Evolutionary conservation across 2,113 vertebrate species (phyloP).

Genomic region (Anhinga anhinga): DNA sequence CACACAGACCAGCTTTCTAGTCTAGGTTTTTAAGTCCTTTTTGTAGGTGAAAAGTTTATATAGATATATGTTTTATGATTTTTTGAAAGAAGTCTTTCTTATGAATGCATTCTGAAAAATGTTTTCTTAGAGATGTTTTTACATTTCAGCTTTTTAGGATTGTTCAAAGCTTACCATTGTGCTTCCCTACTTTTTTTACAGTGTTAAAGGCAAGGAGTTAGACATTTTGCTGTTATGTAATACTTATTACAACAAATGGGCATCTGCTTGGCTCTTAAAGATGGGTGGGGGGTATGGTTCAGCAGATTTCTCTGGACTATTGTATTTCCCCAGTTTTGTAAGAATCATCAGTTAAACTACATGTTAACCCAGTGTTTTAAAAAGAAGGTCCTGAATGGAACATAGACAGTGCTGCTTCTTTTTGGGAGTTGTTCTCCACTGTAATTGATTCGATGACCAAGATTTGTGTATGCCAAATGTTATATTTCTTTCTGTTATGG

Average conservation of each 20-base stretch:
- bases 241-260: background rate
- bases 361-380: background rate
- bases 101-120: background rate
- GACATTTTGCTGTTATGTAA: rapidly evolving
- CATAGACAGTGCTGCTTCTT: background rate
- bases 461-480: background rate
- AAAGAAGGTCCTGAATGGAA: background rate
- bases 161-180: background rate
- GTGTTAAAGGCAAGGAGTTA: background rate
- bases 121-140: background rate
- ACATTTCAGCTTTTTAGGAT: background rate
- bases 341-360: background rate
- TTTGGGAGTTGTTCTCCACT: background rate
- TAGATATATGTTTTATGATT: background rate
- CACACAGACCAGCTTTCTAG: background rate
- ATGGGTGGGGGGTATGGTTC: background rate
- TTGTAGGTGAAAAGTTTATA: background rate
- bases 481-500: background rate
- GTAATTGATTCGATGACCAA: background rate
- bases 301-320: background rate
- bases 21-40: background rate
- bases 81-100: background rate
- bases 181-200: background rate
- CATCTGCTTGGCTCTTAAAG: background rate
- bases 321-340: background rate